Evolutionary conservation across 2,888 invertebrate genomes (phyloP).

Genomic region (Tholera decimalis): DNA sequence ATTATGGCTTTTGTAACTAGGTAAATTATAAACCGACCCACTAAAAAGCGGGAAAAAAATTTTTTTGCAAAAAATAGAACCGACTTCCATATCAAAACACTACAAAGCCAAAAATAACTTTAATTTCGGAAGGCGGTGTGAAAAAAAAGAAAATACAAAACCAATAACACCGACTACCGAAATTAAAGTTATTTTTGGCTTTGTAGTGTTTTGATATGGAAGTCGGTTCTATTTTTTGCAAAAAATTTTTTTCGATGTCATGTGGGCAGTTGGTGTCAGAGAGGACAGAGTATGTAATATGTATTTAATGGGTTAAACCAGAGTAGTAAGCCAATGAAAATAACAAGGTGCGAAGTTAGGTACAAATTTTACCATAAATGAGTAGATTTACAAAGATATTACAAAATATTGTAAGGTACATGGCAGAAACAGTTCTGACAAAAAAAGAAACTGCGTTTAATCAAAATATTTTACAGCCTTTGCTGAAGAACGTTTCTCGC

Average conservation of each 20-base stretch:
- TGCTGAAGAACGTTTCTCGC: slow-evolving; percentile 15
- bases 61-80: no score
- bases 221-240: no score
- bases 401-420: slow-evolving; percentile 12
- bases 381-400: slow-evolving; percentile 3
- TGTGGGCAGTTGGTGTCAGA: slow-evolving; percentile 1
- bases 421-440: slow-evolving; percentile 18
- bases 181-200: no score
- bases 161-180: no score
- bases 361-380: neutral
- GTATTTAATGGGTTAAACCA: neutral
- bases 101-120: no score
- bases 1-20: no score
- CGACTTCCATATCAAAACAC: no score
- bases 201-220: no score
- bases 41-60: no score
- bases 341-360: neutral
- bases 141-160: no score
- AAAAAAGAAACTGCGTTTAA: slow-evolving; percentile 33
- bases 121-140: no score
- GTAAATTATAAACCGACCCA: no score
- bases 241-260: slow-evolving; percentile 17
- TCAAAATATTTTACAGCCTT: slow-evolving; percentile 43
- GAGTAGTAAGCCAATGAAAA: neutral
- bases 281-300: neutral